Base-by-base conservation (phyloP, 2,888 invertebrate species). In the Harpalus rubripes region DNA sequence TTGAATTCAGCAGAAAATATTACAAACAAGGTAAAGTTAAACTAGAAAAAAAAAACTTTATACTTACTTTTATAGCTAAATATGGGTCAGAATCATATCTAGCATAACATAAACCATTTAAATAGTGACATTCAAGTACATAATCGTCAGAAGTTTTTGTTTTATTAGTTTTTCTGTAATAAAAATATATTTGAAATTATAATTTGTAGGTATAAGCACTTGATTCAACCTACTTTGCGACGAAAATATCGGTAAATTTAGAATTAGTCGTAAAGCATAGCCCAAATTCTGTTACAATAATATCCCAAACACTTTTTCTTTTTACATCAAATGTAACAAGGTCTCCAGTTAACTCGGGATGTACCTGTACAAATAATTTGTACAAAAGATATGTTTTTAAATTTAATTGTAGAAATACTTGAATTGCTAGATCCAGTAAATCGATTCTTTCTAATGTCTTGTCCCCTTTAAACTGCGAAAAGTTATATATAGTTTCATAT, bases 181-280 rank as follows among this genome's bases (percentile, higher is more conserved):
- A 74, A 58, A 18, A 18, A 18, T 26, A 18, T 22, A 2, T 56
- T 56, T 56, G 44, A 12, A 22, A 52, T 18, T 6, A 56, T 16
- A 76, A 18, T 76, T 74, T 74, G 1, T 32, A 6, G 39, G 22
- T n/a, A n/a, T n/a, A n/a, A 22, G 22, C 22, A 22, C 1, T 22
- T 1, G 16, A 22, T 44, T 52, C 2, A 16, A 80, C 80, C 7
- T 85, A 86, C 39, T 58, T 91, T 90, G 94, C 94, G 87, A 88
- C 1, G 93, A 93, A 90, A 82, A 94, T 91, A 58, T 91, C 88
- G 0, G 93, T 87, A 7, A 94, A 93, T 39, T 93, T 89, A 0
- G 95, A 94, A 88, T 95, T 95, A 41, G 94, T 93, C 3, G 93
- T 92, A 88, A 93, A 94, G 87, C 95, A 96, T 0, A 92, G 91